Percentiles rank a stretch among this genome's conserved stretches.
Conservation (phyloP, 2,113 vertebrate species). For the Lophius piscatorius region DNA sequence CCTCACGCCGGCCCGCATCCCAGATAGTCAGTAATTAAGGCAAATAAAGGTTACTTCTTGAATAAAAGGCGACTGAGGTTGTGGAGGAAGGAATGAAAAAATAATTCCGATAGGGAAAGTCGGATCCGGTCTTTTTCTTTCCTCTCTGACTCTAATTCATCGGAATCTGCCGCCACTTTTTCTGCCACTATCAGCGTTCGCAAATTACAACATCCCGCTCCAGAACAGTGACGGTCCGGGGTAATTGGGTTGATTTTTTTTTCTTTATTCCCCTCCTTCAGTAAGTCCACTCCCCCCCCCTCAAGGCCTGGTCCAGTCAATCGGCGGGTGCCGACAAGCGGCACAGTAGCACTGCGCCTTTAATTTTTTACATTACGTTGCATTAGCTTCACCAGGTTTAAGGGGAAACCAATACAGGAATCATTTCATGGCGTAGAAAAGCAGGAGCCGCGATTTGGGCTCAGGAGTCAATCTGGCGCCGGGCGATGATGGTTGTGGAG, state of each 20-base stretch:
- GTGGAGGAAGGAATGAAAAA: slow-evolving; percentile 25
- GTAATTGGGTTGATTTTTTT: slow-evolving; percentile 64
- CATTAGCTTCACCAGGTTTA: slow-evolving; percentile 73
- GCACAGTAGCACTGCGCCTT: slow-evolving; percentile 51
- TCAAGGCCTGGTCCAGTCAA: slow-evolving; percentile 39
- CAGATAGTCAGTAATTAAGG: slow-evolving; percentile 70
- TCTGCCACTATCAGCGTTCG: slow-evolving; percentile 49
- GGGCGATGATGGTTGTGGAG: slow-evolving; percentile 75
- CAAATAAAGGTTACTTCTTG: slow-evolving; percentile 59
- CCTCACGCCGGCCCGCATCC: slow-evolving; percentile 60
- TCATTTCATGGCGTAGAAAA: slow-evolving; percentile 79
- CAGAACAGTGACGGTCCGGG: slow-evolving; percentile 47
- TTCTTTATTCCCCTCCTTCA: neutral
- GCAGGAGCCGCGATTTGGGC: slow-evolving; percentile 76
- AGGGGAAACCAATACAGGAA: slow-evolving; percentile 78
- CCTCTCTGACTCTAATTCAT: slow-evolving; percentile 54
- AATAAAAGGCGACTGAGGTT: slow-evolving; percentile 62
- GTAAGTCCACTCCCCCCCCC: slow-evolving; percentile 20
- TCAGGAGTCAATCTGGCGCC: slow-evolving; percentile 80
- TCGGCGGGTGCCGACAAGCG: slow-evolving; percentile 65
- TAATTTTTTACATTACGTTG: slow-evolving; percentile 76
- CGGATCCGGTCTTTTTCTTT: slow-evolving; percentile 63
- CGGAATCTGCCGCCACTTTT: slow-evolving; percentile 42
- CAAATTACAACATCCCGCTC: slow-evolving; percentile 63
- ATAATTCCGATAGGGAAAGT: slow-evolving; percentile 41